Evolutionary conservation across 2,113 vertebrate genomes (phyloP), one percentile per base, ranked within the genome.

Genomic region (Sapajus apella): DNA sequence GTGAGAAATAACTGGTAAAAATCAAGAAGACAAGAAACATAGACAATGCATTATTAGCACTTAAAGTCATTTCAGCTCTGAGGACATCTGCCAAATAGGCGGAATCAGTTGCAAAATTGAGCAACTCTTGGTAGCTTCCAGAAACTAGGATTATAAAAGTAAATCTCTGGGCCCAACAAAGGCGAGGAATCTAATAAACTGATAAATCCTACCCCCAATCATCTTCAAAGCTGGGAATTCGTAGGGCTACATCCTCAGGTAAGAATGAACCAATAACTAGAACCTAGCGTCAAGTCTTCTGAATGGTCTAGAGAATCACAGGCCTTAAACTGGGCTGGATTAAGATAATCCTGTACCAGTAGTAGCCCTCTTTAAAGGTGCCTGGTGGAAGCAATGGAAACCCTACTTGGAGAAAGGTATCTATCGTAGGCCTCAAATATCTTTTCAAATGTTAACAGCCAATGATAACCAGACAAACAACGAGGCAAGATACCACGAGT

Each of bases 1-100:
- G 79, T 96, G 37, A 86, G n/a, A 52, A 85, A 79, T 84, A 89
- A 11, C 5, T 45, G 52, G 55, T 32, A 87, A 94, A 96, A 50
- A 75, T 47, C 55, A 27, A 94, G 73, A 75, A 94, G 73, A 75
- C 25, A 56, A 73, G 30, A 73, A 66, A 94, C 32, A 75, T 56
- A 55, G 66, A 40, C 8, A 87, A 76, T 66, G 21, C 23, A 68
- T 66, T 4, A 16, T 40, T 3, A 87, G 40, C 27, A 58, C 21
- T 76, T 43, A 83, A 94, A 94, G 82, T 40, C 35, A 70, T 35
- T 58, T 83, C 6, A n/a, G 32, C 73, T 37, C 82, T 88, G 32
- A 83, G 32, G 37, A 37, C 18, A 88, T 37, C 21, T 76, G 68
- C 83, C 76, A 91, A 94, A 70, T 3, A 50, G 14, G 64, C 61